A percentile compares a stretch with the other conserved stretches of the same genome.
Evolutionary conservation across 2,797 vertebrate genomes (phyloP).

Genomic region (Aeoliscus strigatus): DNA sequence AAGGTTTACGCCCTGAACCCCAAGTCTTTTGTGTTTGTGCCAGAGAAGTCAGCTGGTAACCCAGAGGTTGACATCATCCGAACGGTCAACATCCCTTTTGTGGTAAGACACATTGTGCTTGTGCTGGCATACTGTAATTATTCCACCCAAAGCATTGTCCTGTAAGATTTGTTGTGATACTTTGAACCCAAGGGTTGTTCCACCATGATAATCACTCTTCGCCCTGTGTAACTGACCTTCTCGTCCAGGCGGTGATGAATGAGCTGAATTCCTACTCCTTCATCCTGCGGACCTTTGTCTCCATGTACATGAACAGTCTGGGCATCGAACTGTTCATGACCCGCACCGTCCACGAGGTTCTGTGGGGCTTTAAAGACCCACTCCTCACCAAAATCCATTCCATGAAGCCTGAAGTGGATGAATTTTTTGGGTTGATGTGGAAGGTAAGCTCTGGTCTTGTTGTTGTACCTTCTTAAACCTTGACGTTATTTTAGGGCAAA

Average conservation of each 20-base stretch:
- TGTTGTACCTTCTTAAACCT: background rate
- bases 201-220: no score
- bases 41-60: conserved; percentile 74
- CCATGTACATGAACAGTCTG: conserved; percentile 59
- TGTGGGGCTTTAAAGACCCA: conserved; percentile 82
- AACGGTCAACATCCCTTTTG: conserved; percentile 77
- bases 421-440: conserved; percentile 80
- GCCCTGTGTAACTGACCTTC: background rate
- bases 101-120: conserved; percentile 76
- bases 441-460: conserved; percentile 61
- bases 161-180: conserved; percentile 14
- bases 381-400: conserved; percentile 66
- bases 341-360: conserved; percentile 73
- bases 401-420: conserved; percentile 73
- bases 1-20: conserved; percentile 78
- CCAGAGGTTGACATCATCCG: conserved; percentile 70
- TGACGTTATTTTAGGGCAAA: background rate
- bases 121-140: no score
- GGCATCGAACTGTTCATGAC: conserved; percentile 68
- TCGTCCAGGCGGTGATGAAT: conserved; percentile 70
- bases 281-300: conserved; percentile 54
- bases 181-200: no score
- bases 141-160: conserved; percentile 12
- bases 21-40: conserved; percentile 78
- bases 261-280: conserved; percentile 73